Base-by-base conservation (phyloP, 2,113 vertebrate species). In the Serinus canaria region DNA sequence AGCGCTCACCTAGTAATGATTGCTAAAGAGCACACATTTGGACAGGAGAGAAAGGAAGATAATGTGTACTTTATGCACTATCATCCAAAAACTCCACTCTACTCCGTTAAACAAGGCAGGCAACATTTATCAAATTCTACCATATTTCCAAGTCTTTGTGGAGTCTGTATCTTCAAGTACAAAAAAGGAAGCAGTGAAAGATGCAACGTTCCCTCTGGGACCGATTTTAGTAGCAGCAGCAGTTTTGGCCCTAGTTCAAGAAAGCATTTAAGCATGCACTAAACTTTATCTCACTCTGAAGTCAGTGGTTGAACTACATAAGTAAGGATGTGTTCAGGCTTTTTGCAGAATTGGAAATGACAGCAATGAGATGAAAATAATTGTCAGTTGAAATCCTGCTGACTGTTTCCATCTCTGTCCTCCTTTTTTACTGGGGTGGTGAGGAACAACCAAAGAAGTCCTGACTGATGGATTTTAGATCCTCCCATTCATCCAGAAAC, bases 191-290 rank as follows among this genome's bases (percentile, higher is more conserved):
- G 59, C 47, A 93, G 90, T n/a, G 30, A 63, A 95, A 94, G 33
- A 92, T 67, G 43, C 6, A 41, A 80, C 35, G 4, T 67, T 94
- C 75, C 58, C 43, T 73, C 50, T 74, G 50, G 75, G 50, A 90
- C 10, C 18, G 50, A 80, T 90, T 79, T 87, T 56, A 92, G 58
- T 53, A 87, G 49, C 66, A 87, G 78, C 37, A 87, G 63, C 30
- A 90, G 68, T 91, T 91, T 83, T 88, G 85, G 75, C 60, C 39
- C 20, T 44, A 55, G 13, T 67, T 92, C 93, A 92, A 66, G 64
- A 86, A 90, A 92, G 67, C 70, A 88, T 89, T 95, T 88, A 91
- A 91, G 59, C 62, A 86, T 46, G 55, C 2, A 13, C 67, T 96
- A 83, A 83, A 92, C 59, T 89, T 74, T 68, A 79, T 90, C 67